Conservation (phyloP, 2,888 invertebrate genomes). For the Lithophane leautieri region DNA sequence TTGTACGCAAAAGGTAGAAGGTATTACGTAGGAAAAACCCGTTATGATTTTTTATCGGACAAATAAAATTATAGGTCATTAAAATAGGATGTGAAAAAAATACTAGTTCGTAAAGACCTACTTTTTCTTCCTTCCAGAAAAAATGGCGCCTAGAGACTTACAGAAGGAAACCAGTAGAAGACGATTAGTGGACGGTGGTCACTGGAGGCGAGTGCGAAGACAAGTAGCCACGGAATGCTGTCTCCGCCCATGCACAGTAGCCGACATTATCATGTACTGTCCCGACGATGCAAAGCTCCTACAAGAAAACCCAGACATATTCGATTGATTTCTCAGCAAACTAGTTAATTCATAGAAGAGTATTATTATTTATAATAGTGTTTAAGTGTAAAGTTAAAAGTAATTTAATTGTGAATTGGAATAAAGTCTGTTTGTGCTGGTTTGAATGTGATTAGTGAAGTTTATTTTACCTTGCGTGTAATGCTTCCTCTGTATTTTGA, state of each 20-base stretch:
- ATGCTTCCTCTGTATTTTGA: neutral
- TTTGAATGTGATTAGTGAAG: conserved; percentile 21
- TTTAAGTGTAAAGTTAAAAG: conserved; percentile 57
- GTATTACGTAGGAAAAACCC: neutral
- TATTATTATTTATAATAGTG: conserved; percentile 70
- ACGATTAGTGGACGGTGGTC: conserved; percentile 70
- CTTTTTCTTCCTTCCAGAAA: conserved; percentile 73
- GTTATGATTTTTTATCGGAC: neutral
- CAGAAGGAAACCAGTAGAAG: conserved; percentile 71
- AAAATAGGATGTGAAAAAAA: neutral
- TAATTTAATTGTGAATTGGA: conserved; percentile 45
- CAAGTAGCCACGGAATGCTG: conserved; percentile 85
- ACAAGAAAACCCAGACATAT: conserved; percentile 80
- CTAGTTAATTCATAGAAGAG: conserved; percentile 63
- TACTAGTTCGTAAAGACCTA: too few relatives aligned
- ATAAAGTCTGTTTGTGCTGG: conserved; percentile 32
- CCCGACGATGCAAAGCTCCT: conserved; percentile 79
- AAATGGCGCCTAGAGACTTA: conserved; percentile 78
- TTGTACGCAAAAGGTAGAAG: neutral
- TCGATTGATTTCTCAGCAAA: conserved; percentile 66
- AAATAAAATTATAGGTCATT: neutral
- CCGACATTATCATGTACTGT: conserved; percentile 82
- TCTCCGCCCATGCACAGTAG: conserved; percentile 79
- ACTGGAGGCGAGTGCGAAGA: conserved; percentile 78
- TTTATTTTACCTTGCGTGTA: conserved; percentile 11